A percentile compares a stretch with the other conserved stretches of the same genome.
These are phyloP conservation scores for Darevskia mixta DNA, from an alignment of 2,797 vertebrate genomes.

Conservation along the genomic window DNA sequence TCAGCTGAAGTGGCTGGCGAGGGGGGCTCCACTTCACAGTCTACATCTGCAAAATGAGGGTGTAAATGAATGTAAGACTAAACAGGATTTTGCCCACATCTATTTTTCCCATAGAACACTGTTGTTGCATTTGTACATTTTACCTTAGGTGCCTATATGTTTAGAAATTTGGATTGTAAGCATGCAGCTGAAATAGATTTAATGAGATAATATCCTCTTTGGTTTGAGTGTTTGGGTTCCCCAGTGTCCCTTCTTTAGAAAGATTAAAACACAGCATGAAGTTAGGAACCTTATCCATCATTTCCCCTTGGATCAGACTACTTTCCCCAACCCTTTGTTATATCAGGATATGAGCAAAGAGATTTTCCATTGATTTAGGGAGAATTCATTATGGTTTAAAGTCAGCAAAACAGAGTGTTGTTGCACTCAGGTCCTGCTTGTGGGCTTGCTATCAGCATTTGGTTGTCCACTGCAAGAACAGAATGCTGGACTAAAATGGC, in stretches of 20 bases:
- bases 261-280: not conserved
- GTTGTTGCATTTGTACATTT: not conserved
- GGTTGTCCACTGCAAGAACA: too few species aligned
- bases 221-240: not conserved
- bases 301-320: not conserved
- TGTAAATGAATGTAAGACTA: not conserved
- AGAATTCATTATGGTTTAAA: not conserved
- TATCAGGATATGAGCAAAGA: not conserved
- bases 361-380: not conserved
- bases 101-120: not conserved
- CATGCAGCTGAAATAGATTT: not conserved
- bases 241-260: not conserved
- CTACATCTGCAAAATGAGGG: not conserved
- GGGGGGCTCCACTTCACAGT: constrained; percentile 79
- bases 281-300: not conserved
- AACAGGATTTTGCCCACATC: not conserved
- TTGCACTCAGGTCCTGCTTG: too few species aligned
- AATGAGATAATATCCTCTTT: not conserved
- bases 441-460: too few species aligned
- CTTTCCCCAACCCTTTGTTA: not conserved
- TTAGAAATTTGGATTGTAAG: not conserved
- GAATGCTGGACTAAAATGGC: too few species aligned
- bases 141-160: not conserved
- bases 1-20: constrained; percentile 87
- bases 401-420: too few species aligned